Evolutionary conservation across 2,888 invertebrate species (phyloP).

Genomic region (Ypsolopha sequella): DNA sequence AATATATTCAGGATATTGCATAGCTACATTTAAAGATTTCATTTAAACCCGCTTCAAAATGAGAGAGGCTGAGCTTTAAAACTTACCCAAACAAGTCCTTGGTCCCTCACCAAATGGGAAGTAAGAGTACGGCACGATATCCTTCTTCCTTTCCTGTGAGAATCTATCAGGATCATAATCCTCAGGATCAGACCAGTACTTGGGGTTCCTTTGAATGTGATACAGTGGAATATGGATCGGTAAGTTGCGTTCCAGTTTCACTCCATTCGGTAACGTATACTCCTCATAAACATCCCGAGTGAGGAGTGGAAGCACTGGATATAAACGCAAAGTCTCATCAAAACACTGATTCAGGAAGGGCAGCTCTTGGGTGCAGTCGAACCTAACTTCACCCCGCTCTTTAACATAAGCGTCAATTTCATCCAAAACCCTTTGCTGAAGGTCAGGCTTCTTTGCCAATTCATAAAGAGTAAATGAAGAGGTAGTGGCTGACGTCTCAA

Average conservation of each 20-base stretch:
- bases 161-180: slow-evolving; percentile 40
- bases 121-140: slow-evolving; percentile 36
- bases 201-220: slow-evolving; percentile 33
- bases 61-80: background rate
- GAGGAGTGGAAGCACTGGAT: slow-evolving; percentile 35
- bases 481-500: slow-evolving; percentile 34
- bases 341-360: slow-evolving; percentile 33
- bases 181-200: slow-evolving; percentile 39
- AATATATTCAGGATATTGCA: too few species aligned
- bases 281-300: slow-evolving; percentile 37
- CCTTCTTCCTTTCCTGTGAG: slow-evolving; percentile 23
- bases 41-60: background rate
- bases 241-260: slow-evolving; percentile 30
- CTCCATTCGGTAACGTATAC: slow-evolving; percentile 33
- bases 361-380: slow-evolving; percentile 30
- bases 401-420: slow-evolving; percentile 27
- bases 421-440: slow-evolving; percentile 20
- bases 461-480: slow-evolving; percentile 27
- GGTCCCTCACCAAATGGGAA: slow-evolving; percentile 51
- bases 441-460: slow-evolving; percentile 27
- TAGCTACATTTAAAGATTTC: background rate
- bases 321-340: slow-evolving; percentile 32
- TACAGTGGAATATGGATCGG: slow-evolving; percentile 42
- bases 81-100: slow-evolving; percentile 44
- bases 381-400: slow-evolving; percentile 17